A percentile compares a stretch with the other conserved stretches of the same genome.
These are phyloP conservation scores for Cyrtonyx montezumae DNA, from an alignment of 2,113 vertebrate genomes.

Conservation along the genomic window DNA sequence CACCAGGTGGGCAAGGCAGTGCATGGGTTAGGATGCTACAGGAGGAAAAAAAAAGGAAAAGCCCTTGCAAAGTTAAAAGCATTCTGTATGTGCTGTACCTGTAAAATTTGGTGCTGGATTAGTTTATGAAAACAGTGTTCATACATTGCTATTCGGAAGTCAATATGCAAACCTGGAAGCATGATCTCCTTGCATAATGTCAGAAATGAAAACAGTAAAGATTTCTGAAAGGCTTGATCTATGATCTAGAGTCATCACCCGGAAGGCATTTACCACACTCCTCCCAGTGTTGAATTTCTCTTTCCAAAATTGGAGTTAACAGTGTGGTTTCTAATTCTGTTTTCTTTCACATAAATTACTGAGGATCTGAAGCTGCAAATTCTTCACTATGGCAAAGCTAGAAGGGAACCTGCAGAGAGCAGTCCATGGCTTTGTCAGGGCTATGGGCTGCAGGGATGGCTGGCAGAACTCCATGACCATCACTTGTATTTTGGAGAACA, in stretches of 20 bases:
- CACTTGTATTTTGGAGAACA: not conserved
- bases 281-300: not conserved
- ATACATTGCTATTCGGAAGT: not conserved
- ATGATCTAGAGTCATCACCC: not conserved
- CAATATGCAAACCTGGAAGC: not conserved
- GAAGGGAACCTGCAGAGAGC: not conserved
- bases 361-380: not conserved
- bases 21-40: not conserved
- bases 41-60: not conserved
- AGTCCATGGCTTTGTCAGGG: not conserved
- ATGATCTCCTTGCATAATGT: not conserved
- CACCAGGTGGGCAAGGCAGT: not conserved
- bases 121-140: not conserved
- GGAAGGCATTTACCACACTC: not conserved
- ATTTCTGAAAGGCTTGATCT: not conserved
- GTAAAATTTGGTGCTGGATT: not conserved
- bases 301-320: constrained; percentile 5
- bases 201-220: not conserved
- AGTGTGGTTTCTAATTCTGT: not conserved
- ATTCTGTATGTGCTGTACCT: not conserved
- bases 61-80: not conserved
- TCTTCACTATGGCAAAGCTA: not conserved
- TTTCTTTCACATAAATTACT: not conserved
- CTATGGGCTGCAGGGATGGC: not conserved
- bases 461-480: not conserved